These are phyloP conservation scores for Phalera bucephala DNA, from an alignment of 2,888 invertebrate genomes.

Conservation along the genomic window DNA sequence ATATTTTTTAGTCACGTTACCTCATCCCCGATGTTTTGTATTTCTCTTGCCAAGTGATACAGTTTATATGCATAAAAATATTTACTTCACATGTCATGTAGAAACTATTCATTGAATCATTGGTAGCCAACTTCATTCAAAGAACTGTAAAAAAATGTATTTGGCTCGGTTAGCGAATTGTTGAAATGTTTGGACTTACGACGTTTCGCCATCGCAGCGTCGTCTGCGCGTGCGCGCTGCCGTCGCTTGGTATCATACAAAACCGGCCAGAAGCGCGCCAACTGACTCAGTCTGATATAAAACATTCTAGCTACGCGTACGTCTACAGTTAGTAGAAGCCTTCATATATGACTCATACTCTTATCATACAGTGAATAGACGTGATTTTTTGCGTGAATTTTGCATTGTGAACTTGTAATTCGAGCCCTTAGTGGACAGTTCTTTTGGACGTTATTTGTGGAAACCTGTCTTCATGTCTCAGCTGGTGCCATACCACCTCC, in stretches of 20 bases:
- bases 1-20: constrained; percentile 23
- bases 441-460: constrained; percentile 57
- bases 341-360: constrained; percentile 67
- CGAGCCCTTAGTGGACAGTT: constrained; percentile 53
- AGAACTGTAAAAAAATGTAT: constrained; percentile 49
- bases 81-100: constrained; percentile 49
- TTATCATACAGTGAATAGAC: constrained; percentile 69
- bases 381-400: constrained; percentile 50
- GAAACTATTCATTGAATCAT: constrained; percentile 71
- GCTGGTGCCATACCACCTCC: constrained; percentile 82
- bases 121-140: constrained; percentile 43
- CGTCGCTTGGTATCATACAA: constrained; percentile 65
- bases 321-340: constrained; percentile 56
- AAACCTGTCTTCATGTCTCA: constrained; percentile 84
- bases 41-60: constrained; percentile 40
- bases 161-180: constrained; percentile 70
- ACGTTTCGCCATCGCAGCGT: constrained; percentile 42
- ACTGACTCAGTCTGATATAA: constrained; percentile 80
- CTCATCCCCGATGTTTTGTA: constrained; percentile 22
- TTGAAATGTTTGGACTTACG: constrained; percentile 61
- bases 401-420: constrained; percentile 43
- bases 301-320: constrained; percentile 75
- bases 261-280: constrained; percentile 69
- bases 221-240: constrained; percentile 71
- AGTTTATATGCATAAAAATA: constrained; percentile 33